These are phyloP conservation scores for Catharus bicknelli DNA, from an alignment of 2,113 vertebrate species.

Conservation along the genomic window DNA sequence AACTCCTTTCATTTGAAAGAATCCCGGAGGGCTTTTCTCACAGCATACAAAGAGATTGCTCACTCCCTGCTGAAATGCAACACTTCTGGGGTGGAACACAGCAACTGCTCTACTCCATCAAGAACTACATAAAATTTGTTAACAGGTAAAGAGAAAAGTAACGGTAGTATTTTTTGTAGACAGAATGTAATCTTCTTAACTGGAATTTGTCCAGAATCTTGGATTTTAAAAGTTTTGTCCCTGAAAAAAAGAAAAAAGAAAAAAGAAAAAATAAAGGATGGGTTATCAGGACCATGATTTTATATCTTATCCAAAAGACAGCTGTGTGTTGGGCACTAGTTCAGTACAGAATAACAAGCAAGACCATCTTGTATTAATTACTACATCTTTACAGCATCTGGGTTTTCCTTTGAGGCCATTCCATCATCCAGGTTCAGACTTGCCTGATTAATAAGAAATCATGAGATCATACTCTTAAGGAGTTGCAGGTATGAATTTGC, in stretches of 20 bases:
- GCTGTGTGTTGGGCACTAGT: neutral
- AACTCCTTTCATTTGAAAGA: slow-evolving; percentile 47
- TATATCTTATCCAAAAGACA: neutral
- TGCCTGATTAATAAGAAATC: neutral
- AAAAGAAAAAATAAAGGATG: neutral
- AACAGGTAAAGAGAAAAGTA: slow-evolving; percentile 21
- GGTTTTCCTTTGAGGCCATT: neutral
- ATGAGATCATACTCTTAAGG: neutral
- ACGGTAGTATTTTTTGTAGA: neutral
- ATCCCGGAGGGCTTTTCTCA: slow-evolving; percentile 47
- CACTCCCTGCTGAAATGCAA: slow-evolving; percentile 51
- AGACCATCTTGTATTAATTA: neutral
- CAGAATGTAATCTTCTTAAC: neutral
- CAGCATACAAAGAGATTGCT: slow-evolving; percentile 41
- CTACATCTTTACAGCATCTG: neutral
- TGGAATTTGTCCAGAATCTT: neutral
- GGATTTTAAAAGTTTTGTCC: neutral
- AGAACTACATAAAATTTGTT: slow-evolving; percentile 12
- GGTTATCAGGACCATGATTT: neutral
- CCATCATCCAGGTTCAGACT: neutral
- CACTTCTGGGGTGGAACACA: slow-evolving; percentile 46
- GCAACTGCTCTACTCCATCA: slow-evolving; percentile 18
- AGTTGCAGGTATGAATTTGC: neutral
- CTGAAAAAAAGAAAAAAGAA: neutral
- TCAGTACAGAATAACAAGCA: neutral